Evolutionary conservation across 2,113 vertebrate species (phyloP), one percentile per base, ranked within the genome.

Genomic region (Columba livia): DNA sequence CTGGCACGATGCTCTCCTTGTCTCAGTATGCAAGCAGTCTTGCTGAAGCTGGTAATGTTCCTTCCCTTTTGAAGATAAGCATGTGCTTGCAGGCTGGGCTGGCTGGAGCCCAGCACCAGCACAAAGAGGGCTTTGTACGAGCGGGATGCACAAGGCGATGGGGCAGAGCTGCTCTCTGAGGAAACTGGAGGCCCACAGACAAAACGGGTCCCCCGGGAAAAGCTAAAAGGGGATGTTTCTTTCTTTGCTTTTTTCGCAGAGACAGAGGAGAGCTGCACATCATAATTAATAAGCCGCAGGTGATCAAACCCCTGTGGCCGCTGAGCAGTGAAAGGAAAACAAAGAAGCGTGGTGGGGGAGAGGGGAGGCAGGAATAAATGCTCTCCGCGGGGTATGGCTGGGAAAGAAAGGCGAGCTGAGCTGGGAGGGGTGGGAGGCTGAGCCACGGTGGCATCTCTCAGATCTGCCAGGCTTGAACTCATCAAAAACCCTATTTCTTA

Each of bases 41-140:
- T 67, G 61, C 74, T 31, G 90, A 24, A 75, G 88, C 61, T 4
- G 4, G 44, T 9, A 58, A 32, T 2, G 31, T 62, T 4, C 19
- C 58, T 88, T 82, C 36, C 4, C 21, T 67, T 67, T 85, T 24
- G 1, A 61, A 91, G 89, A 82, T 84, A 81, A 94, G 29, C 16
- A 18, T 5, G 80, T 65, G 69, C 77, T 71, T 3, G 53, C 69
- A 69, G 86, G 15, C 91, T 4, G n/a, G 65, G 91, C 96, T 97
- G 96, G 94, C 94, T 36, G 91, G 57, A 81, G 62, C 86, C 95
- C 95, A 96, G 62, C 38, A 0, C 17, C 34, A 3, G 84, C 89
- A 95, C 93, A 95, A 97, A 92, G 95, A 58, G 31, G 4, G 89
- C 87, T 95, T 96, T 97, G 95, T 96, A 31, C 0, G 1, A 15